Conservation (phyloP, 2,888 invertebrate species). For the Ametastegia equiseti region DNA sequence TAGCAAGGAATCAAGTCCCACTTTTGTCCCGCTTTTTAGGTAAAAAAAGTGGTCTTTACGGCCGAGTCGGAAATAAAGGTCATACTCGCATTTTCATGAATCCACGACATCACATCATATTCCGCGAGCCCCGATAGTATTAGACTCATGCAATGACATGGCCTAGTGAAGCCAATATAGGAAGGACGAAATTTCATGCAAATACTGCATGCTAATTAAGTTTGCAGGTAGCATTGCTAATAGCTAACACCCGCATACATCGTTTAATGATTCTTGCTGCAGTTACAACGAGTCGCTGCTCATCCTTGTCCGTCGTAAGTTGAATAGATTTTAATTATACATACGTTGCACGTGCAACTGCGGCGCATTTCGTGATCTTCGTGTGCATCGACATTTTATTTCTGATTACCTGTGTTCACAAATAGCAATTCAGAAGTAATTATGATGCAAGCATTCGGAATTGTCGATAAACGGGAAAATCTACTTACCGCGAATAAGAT, state of each 20-base stretch:
- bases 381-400: background rate
- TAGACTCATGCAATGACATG: background rate
- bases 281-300: background rate
- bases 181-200: conserved; percentile 30
- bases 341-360: background rate
- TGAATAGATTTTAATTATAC: background rate
- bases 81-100: background rate
- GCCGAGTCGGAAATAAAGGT: too few relatives aligned
- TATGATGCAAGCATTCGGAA: background rate
- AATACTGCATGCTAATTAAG: conserved; percentile 1
- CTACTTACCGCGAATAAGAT: too few relatives aligned
- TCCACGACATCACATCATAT: background rate
- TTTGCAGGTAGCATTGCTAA: background rate
- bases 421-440: background rate
- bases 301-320: background rate
- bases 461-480: background rate
- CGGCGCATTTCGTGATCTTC: background rate
- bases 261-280: conserved; percentile 1
- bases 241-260: conserved; percentile 22
- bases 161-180: background rate
- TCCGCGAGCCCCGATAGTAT: background rate
- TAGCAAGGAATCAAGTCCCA: too few relatives aligned
- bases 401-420: background rate
- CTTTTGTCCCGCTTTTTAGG: too few relatives aligned
- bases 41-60: too few relatives aligned